Base-by-base conservation (phyloP, 2,888 invertebrate genomes). In the Sturmia bella region DNA sequence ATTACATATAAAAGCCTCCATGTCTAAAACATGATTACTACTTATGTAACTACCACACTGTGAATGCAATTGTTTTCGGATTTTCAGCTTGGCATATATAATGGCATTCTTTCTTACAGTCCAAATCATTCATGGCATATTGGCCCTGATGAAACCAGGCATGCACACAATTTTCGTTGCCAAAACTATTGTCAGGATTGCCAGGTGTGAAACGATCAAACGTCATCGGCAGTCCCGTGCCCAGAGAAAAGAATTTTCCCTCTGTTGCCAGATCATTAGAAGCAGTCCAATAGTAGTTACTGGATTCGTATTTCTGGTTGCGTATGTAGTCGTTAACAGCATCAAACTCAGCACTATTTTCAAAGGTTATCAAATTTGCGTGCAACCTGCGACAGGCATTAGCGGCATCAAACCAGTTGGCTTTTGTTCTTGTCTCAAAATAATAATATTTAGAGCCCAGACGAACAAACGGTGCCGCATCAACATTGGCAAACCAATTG, bases 401-500 rank as follows among this genome's bases (percentile, higher is more conserved):
- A 6, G 27, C 75, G 7, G 75, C 75, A 32, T 68, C 68, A 59
- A 57, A 75, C 57, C 57, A 75, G 39, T 59, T 75, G 19, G 68
- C 68, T 11, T 52, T 75, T 0, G 3, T 68, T 5, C 21, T n/a
- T 9, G 43, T 52, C 59, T 75, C 75, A 21, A 75, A 39, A 15
- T 17, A 75, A 50, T 75, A 75, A 7, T 75, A 75, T 57, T 75
- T 75, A 13, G 75, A 68, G 21, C 75, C 75, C 41, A 75, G 6
- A 0, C 50, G 48, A 5, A 75, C 52, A 68, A 75, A 75, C n/a
- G 75, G 75, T 4, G 27, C 75, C 11, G 75, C 75, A 75, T 75
- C 75, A 9, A 75, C 75, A 11, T 75, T 75, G 21, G 75, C 75
- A 75, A 75, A 75, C 75, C 75, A 75, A 59, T 75, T 75, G 17